phyloP scores from a whole-genome alignment of 2,113 vertebrate genomes.

The human (Homo sapiens) region DNA sequence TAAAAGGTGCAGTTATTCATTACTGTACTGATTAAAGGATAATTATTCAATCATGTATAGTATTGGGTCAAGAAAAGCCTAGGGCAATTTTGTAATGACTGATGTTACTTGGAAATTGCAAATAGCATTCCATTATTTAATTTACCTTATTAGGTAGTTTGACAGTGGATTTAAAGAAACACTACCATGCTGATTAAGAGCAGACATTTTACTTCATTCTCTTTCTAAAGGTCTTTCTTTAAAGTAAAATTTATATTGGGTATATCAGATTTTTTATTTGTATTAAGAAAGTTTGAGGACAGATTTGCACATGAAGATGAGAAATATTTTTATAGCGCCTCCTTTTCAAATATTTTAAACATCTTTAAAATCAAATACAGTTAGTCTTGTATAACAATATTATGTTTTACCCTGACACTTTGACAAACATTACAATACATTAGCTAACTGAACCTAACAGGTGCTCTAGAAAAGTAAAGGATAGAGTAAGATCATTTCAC shows the following conservation, averaged over 20 bases:
- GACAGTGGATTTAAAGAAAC: constrained; percentile 66
- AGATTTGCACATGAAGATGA: constrained; percentile 34
- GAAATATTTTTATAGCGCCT: neutral
- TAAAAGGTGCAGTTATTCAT: constrained; percentile 78
- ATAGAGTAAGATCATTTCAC: neutral
- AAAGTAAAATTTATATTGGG: constrained; percentile 64
- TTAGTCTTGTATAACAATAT: constrained; percentile 7
- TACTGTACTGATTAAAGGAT: constrained; percentile 78
- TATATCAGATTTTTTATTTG: constrained; percentile 43
- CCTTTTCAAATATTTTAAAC: constrained; percentile 36
- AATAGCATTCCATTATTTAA: constrained; percentile 71
- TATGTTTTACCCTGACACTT: neutral
- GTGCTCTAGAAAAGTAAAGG: neutral
- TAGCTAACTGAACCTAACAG: constrained; percentile 36
- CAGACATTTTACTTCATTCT: constrained; percentile 73
- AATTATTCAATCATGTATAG: constrained; percentile 75
- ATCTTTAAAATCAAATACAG: constrained; percentile 12
- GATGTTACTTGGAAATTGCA: constrained; percentile 76
- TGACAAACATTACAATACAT: neutral
- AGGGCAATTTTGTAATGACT: constrained; percentile 68
- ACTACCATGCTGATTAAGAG: constrained; percentile 72
- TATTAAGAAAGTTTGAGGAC: constrained; percentile 62
- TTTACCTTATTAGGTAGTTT: constrained; percentile 72
- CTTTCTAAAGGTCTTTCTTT: constrained; percentile 62
- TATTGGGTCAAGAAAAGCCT: constrained; percentile 70